These are phyloP conservation scores for Brachionus paranguensis DNA, from an alignment of 1,140 invertebrate genomes.

Conservation along the genomic window DNA sequence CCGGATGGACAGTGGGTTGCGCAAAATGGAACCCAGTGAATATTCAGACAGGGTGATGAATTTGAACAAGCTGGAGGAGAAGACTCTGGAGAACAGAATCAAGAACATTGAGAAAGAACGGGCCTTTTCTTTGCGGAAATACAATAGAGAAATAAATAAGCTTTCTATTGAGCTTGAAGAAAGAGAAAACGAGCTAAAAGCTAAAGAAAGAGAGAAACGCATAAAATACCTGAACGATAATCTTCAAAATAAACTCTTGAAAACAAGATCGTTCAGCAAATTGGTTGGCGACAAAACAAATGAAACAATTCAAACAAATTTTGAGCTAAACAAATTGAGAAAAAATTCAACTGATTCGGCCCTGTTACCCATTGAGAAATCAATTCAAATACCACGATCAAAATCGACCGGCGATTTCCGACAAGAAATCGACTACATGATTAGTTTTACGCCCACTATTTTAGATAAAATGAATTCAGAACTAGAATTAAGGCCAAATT, in stretches of 20 bases:
- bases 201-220: background rate
- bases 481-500: background rate
- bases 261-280: background rate
- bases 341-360: background rate
- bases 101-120: background rate
- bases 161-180: background rate
- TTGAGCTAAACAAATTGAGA: background rate
- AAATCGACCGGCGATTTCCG: background rate
- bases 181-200: background rate
- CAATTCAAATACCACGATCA: background rate
- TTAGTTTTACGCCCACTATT: background rate
- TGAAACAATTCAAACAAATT: background rate
- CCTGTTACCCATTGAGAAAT: background rate
- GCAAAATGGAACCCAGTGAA: background rate
- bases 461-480: background rate
- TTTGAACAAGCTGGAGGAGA: conserved; percentile 8
- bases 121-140: background rate
- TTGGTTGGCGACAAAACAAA: background rate
- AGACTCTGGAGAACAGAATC: background rate
- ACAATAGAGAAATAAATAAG: background rate
- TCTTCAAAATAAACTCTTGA: background rate
- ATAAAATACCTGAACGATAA: background rate
- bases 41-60: conserved; percentile 7
- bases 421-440: background rate
- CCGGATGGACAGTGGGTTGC: background rate